Percentiles rank a stretch among this genome's conserved stretches.
phyloP scores from a whole-genome alignment of 1,140 invertebrate species.

The Cydia splendana region DNA sequence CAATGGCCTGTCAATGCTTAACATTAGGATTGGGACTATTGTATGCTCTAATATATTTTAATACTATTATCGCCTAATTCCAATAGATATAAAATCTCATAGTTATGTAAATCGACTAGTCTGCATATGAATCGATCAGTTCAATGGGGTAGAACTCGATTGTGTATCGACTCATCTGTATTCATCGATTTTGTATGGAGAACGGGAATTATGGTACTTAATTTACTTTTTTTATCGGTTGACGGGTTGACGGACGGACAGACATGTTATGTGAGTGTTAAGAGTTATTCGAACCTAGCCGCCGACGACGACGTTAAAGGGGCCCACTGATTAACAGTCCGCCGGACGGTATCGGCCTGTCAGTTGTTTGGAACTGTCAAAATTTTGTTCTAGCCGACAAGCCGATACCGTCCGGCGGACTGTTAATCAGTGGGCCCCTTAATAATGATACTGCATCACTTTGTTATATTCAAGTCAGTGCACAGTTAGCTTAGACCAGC shows the following conservation, averaged over 20 bases:
- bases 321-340: too few relatives aligned
- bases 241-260: neutral
- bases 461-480: too few relatives aligned
- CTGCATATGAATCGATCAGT: slow-evolving; percentile 10
- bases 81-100: neutral
- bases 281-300: too few relatives aligned
- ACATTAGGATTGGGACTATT: neutral
- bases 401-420: too few relatives aligned
- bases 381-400: too few relatives aligned
- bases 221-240: neutral
- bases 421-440: too few relatives aligned
- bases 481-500: too few relatives aligned
- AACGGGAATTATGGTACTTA: neutral
- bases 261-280: neutral
- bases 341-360: too few relatives aligned
- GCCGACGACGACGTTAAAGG: too few relatives aligned
- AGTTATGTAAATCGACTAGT: slow-evolving; percentile 14
- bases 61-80: neutral
- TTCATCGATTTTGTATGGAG: slow-evolving; percentile 8
- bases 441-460: too few relatives aligned
- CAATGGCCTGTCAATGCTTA: slow-evolving; percentile 6
- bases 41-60: neutral
- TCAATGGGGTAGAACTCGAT: neutral
- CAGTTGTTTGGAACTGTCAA: too few relatives aligned
- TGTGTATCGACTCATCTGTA: slow-evolving; percentile 11